Evolutionary conservation across 2,888 invertebrate species (phyloP).

Genomic region (Chrysolina oricalcia): DNA sequence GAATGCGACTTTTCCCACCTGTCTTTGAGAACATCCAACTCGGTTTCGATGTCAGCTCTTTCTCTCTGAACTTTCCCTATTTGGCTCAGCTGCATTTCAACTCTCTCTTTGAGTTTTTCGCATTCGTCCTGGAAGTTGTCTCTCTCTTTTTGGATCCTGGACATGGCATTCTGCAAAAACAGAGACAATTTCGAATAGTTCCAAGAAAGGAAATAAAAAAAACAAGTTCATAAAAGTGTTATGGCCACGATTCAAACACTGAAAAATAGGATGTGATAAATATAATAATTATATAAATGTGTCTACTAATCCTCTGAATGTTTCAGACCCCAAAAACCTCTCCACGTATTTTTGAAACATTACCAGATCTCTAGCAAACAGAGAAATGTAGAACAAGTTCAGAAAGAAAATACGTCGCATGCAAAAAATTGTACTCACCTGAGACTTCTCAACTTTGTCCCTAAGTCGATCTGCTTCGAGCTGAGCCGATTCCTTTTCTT

Average conservation of each 20-base stretch:
- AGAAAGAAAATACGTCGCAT: no score
- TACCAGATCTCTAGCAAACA: not conserved
- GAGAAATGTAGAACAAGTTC: no score
- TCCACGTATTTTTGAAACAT: not conserved
- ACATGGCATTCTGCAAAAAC: conserved; percentile 77
- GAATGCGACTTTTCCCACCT: conserved; percentile 88
- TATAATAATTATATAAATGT: no score
- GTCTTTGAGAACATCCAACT: conserved; percentile 89
- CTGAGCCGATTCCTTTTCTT: conserved; percentile 90
- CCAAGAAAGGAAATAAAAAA: no score
- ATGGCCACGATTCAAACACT: no score
- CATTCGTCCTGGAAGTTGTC: conserved; percentile 88
- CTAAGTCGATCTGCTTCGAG: conserved; percentile 88
- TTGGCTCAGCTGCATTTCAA: conserved; percentile 87
- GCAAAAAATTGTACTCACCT: conserved; percentile 74
- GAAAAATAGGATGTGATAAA: no score
- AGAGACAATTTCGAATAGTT: no score
- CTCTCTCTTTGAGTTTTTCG: conserved; percentile 86
- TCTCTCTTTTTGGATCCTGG: conserved; percentile 90
- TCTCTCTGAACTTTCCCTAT: conserved; percentile 89
- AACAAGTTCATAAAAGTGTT: no score
- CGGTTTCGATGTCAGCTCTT: conserved; percentile 87
- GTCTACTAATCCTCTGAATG: no score
- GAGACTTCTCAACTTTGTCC: conserved; percentile 92
- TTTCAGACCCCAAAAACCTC: no score